Conservation (phyloP, 2,888 invertebrate genomes). For the Perdita meconis region DNA sequence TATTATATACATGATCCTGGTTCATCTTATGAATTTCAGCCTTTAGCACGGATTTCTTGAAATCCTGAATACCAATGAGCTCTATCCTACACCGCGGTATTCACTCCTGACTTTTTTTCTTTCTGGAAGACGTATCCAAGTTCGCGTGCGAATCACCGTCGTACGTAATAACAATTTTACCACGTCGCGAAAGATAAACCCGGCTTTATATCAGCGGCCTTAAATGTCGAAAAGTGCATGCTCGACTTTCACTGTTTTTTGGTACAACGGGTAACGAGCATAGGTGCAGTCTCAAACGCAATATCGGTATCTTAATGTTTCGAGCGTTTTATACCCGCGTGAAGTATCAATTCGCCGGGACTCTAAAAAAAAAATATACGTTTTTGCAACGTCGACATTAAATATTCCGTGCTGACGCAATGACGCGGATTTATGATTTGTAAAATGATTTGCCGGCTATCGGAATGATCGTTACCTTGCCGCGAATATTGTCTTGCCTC, state of each 20-base stretch:
- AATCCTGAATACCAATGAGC: background rate
- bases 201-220: slow-evolving; percentile 1
- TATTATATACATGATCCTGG: background rate
- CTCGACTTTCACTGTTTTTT: slow-evolving; percentile 26
- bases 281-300: slow-evolving; percentile 12
- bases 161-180: slow-evolving; percentile 2
- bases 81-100: background rate
- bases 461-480: background rate
- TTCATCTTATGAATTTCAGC: background rate
- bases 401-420: background rate
- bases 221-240: slow-evolving; percentile 17
- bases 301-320: background rate
- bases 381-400: background rate
- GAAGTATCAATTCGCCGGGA: background rate
- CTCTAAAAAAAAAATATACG: background rate
- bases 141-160: background rate
- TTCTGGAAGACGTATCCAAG: slow-evolving; percentile 5
- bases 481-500: background rate
- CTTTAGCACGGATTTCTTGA: background rate
- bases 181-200: slow-evolving; percentile 10
- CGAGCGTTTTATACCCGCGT: background rate
- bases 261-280: background rate
- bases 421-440: background rate
- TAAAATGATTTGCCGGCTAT: background rate
- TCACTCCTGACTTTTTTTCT: background rate